Percentiles rank a stretch among this genome's conserved stretches.
phyloP scores from a whole-genome alignment of 2,797 vertebrate species.

The Melanotaenia pygmaea region DNA sequence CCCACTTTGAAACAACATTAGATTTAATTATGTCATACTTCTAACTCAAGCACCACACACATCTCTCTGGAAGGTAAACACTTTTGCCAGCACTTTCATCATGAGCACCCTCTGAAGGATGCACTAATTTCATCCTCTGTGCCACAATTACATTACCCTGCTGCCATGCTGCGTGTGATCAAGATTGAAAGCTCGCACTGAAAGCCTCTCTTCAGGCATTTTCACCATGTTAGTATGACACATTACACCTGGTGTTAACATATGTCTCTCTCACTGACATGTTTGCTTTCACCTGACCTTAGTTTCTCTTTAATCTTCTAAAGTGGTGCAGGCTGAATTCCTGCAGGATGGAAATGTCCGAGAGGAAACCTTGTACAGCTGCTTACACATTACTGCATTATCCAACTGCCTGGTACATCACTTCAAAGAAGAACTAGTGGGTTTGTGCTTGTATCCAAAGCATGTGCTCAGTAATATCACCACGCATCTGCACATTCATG shows the following conservation, averaged over 20 bases:
- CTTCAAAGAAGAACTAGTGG: neutral
- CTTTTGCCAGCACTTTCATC: constrained; percentile 30
- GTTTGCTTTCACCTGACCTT: constrained; percentile 37
- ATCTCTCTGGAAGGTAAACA: constrained; percentile 4
- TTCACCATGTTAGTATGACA: constrained; percentile 37
- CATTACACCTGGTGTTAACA: constrained; percentile 22
- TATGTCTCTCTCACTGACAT: constrained; percentile 19
- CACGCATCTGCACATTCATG: constrained; percentile 15
- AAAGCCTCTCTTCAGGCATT: constrained; percentile 26
- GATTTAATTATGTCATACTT: neutral
- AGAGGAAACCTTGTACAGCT: neutral
- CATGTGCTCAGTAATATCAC: neutral
- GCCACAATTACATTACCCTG: constrained; percentile 59
- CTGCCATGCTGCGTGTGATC: constrained; percentile 35
- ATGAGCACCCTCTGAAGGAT: constrained; percentile 39
- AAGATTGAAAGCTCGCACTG: constrained; percentile 26
- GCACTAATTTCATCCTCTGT: constrained; percentile 41
- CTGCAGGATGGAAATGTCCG: constrained; percentile 1
- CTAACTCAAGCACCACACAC: neutral
- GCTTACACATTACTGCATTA: neutral
- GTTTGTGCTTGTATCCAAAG: neutral
- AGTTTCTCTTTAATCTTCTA: constrained; percentile 49
- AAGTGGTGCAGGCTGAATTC: constrained; percentile 22
- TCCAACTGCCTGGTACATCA: neutral
- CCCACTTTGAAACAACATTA: neutral